A percentile compares a stretch with the other conserved stretches of the same genome.
Evolutionary conservation across 2,888 invertebrate species (phyloP).

Genomic region (Pteria penguin): DNA sequence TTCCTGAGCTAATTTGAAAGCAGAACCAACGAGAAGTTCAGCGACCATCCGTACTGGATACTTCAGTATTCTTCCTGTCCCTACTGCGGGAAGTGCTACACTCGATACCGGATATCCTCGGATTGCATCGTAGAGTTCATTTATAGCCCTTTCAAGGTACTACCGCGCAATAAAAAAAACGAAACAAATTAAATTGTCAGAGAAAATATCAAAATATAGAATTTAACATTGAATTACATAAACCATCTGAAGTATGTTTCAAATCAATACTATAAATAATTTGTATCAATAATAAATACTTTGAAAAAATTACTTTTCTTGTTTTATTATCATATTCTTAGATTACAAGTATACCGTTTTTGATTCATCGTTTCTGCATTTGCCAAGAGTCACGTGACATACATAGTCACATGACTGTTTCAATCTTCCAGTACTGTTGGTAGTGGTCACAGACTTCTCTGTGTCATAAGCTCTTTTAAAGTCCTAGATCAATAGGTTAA

Average conservation of each 20-base stretch:
- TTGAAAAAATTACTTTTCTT: no score
- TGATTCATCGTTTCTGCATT: neutral
- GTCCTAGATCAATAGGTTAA: neutral
- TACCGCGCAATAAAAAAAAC: neutral
- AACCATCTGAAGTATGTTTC: no score
- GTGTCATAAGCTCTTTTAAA: slow-evolving; percentile 11
- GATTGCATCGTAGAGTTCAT: neutral
- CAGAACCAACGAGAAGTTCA: slow-evolving; percentile 12
- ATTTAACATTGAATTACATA: no score
- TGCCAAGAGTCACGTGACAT: slow-evolving; percentile 4
- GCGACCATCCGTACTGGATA: slow-evolving; percentile 21
- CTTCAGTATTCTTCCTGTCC: slow-evolving; percentile 27
- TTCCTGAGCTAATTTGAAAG: slow-evolving; percentile 1
- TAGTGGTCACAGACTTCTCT: neutral
- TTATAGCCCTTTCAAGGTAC: neutral
- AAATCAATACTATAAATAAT: no score
- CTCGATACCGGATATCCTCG: neutral
- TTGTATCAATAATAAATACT: no score
- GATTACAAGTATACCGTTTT: neutral
- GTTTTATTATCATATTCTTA: no score
- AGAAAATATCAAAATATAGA: no score
- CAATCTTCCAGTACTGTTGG: slow-evolving; percentile 5
- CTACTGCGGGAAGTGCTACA: slow-evolving; percentile 29
- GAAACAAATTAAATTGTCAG: no score
- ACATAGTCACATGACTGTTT: neutral